Evolutionary conservation across 2,888 invertebrate genomes (phyloP).

Genomic region (Carcina quercana): DNA sequence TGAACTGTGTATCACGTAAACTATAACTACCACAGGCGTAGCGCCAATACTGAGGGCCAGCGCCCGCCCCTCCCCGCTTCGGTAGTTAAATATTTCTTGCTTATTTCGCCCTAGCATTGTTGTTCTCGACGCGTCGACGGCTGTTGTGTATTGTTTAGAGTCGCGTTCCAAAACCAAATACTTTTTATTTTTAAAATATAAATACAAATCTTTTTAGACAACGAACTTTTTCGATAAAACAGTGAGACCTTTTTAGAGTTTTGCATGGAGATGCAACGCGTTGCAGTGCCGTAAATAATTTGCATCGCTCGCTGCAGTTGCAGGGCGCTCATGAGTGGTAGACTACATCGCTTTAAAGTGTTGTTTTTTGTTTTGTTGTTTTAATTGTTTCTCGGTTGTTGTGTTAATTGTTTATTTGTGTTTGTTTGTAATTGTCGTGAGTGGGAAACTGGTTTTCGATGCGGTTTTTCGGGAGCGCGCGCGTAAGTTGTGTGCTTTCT

Average conservation of each 20-base stretch:
- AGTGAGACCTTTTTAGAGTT: constrained; percentile 22
- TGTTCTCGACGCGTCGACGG: constrained; percentile 67
- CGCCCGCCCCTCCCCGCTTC: constrained; percentile 63
- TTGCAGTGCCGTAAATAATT: constrained; percentile 66
- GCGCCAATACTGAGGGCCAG: constrained; percentile 72
- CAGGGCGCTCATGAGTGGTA: constrained; percentile 64
- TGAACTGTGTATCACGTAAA: constrained; percentile 76
- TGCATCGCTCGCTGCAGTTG: constrained; percentile 59
- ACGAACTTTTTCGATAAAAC: constrained; percentile 13
- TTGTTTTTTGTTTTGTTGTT: constrained; percentile 37
- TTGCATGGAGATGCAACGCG: constrained; percentile 43
- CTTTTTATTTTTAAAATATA: constrained; percentile 37
- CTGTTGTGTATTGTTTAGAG: constrained; percentile 73
- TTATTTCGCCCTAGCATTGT: constrained; percentile 75
- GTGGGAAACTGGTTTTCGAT: constrained; percentile 32
- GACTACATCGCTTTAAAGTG: constrained; percentile 60
- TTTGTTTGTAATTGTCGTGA: constrained; percentile 31
- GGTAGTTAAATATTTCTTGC: constrained; percentile 77
- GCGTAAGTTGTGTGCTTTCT: constrained; percentile 30
- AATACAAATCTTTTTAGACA: constrained; percentile 20
- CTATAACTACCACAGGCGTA: constrained; percentile 75
- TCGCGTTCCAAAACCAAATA: constrained; percentile 54
- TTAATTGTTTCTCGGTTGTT: constrained; percentile 31
- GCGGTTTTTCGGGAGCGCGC: constrained; percentile 21
- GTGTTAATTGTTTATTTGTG: constrained; percentile 30